phyloP scores from a whole-genome alignment of 2,797 vertebrate genomes.

The Danio aesculapii region DNA sequence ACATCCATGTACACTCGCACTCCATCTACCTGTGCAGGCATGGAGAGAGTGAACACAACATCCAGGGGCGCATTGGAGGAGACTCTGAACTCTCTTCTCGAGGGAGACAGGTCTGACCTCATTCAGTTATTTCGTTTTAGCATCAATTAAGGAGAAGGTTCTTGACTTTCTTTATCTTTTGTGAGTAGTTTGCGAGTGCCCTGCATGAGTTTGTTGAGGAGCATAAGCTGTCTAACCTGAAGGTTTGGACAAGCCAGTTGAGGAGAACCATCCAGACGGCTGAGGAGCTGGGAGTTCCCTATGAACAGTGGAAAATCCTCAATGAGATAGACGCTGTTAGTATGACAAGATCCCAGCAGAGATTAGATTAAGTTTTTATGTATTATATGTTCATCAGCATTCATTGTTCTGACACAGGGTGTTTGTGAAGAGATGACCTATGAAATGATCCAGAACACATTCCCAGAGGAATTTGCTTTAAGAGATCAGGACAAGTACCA shows the following conservation, averaged over 20 bases:
- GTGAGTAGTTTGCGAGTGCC: constrained; percentile 83
- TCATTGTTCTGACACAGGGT: constrained; percentile 76
- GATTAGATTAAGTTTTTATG: not conserved
- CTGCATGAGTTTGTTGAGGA: constrained; percentile 88
- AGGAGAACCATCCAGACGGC: constrained; percentile 97
- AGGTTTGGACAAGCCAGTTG: constrained; percentile 98
- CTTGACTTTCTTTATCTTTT: not conserved
- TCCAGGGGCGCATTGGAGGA: constrained; percentile 90
- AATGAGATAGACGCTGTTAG: constrained; percentile 97
- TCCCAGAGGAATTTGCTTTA: constrained; percentile 94
- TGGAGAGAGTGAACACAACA: constrained; percentile 92
- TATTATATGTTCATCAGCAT: not conserved
- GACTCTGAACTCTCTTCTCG: constrained; percentile 88
- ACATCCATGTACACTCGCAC: constrained; percentile 95
- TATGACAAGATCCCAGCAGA: constrained; percentile 45
- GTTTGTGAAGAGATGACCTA: constrained; percentile 98
- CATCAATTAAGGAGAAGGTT: not conserved
- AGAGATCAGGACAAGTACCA: constrained; percentile 98
- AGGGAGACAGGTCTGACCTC: constrained; percentile 86
- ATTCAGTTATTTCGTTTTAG: not conserved
- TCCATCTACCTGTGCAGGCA: constrained; percentile 97
- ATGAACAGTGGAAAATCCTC: constrained; percentile 98
- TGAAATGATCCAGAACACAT: constrained; percentile 88
- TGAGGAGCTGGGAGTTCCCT: constrained; percentile 89
- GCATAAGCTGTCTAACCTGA: constrained; percentile 90